phyloP scores from a whole-genome alignment of 1,140 invertebrate species.

The Drosophila neocordata region DNA sequence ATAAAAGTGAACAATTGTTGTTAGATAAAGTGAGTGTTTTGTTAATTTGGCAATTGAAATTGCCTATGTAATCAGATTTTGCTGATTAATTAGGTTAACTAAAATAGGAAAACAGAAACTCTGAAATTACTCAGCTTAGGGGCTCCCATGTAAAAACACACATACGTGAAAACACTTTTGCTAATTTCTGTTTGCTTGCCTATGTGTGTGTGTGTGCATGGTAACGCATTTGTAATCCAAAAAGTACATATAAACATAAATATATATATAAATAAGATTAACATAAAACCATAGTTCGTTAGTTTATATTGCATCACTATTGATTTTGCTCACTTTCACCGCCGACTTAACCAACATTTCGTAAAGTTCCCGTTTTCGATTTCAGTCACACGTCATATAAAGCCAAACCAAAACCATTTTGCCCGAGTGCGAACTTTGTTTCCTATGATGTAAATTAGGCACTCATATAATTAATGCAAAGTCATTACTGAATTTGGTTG shows the following conservation, averaged over 20 bases:
- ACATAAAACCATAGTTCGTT: constrained; percentile 10
- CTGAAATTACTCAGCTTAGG: constrained; percentile 28
- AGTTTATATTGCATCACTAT: constrained; percentile 53
- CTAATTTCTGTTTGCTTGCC: constrained; percentile 25
- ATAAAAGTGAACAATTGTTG: constrained; percentile 32
- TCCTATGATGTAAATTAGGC: constrained; percentile 48
- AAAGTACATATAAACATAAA: neutral
- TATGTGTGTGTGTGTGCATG: constrained; percentile 16
- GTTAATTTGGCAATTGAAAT: neutral
- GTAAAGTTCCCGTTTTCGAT: constrained; percentile 20
- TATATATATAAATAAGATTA: constrained; percentile 2
- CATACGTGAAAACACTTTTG: constrained; percentile 15
- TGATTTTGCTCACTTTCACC: constrained; percentile 79
- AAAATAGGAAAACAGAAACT: constrained; percentile 9
- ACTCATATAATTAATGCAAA: constrained; percentile 37
- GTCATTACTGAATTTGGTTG: constrained; percentile 18
- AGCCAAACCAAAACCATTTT: constrained; percentile 14
- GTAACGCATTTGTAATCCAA: neutral
- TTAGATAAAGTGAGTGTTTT: constrained; percentile 42
- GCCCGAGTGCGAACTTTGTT: constrained; percentile 42
- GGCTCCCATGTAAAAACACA: constrained; percentile 9
- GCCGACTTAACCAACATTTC: constrained; percentile 28
- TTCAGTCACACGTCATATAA: constrained; percentile 51
- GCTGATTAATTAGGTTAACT: neutral
- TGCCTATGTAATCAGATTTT: too few relatives aligned